Conservation (phyloP, 2,888 invertebrate species). For the Acanthosepion lycidas region DNA sequence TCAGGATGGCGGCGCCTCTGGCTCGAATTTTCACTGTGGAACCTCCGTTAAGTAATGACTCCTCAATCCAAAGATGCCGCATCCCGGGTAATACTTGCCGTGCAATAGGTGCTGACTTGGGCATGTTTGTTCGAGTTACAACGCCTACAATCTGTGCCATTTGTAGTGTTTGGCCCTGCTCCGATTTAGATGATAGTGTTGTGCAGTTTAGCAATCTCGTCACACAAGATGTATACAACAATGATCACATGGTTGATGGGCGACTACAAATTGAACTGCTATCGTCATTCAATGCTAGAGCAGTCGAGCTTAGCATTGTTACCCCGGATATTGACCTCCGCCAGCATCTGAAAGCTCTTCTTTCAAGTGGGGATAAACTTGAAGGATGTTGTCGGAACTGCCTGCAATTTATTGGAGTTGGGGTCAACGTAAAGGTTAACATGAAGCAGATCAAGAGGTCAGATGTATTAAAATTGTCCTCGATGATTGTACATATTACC, state of each 20-base stretch:
- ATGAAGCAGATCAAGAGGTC: constrained; percentile 48
- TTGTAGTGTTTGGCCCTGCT: constrained; percentile 57
- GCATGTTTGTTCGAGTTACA: constrained; percentile 53
- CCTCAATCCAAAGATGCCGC: constrained; percentile 57
- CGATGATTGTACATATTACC: constrained; percentile 55
- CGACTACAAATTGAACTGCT: constrained; percentile 49
- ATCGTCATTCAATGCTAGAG: constrained; percentile 49
- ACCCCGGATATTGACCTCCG: constrained; percentile 53
- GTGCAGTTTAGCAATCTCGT: constrained; percentile 50
- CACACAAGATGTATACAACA: not conserved
- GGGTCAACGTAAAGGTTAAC: not conserved
- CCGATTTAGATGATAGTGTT: constrained; percentile 36
- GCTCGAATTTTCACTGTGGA: constrained; percentile 41
- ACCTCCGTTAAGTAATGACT: not conserved
- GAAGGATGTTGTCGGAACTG: constrained; percentile 56
- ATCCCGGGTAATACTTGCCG: constrained; percentile 52
- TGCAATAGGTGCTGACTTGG: constrained; percentile 50
- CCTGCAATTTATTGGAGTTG: constrained; percentile 51
- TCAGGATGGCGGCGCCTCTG: not conserved
- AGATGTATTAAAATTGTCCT: constrained; percentile 60
- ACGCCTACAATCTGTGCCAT: constrained; percentile 49
- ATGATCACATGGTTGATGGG: not conserved
- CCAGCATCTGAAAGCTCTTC: constrained; percentile 48
- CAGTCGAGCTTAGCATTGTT: constrained; percentile 53
- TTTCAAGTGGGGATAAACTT: constrained; percentile 47